Evolutionary conservation across 2,113 vertebrate genomes (phyloP).

Genomic region (Ctenomys sociabilis): DNA sequence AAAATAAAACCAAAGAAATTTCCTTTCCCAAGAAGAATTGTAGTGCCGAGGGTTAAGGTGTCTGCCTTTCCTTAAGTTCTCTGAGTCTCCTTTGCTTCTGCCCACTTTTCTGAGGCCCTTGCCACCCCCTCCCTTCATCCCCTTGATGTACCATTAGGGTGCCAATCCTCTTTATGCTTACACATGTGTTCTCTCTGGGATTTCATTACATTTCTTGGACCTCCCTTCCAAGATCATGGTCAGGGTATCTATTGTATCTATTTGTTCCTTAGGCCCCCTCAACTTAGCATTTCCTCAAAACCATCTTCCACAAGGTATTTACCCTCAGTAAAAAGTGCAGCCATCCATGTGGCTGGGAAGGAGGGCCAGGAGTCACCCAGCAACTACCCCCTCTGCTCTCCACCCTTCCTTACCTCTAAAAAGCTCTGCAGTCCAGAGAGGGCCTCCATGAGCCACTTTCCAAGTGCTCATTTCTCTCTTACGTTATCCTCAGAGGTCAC

Average conservation of each 20-base stretch:
- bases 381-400: neutral
- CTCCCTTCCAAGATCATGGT: neutral
- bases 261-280: neutral
- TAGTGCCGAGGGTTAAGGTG: neutral
- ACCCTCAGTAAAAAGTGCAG: neutral
- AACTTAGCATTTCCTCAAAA: neutral
- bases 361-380: neutral
- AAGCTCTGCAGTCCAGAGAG: neutral
- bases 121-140: neutral
- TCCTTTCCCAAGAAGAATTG: neutral
- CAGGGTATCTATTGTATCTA: neutral
- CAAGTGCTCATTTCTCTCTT: neutral
- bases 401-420: neutral
- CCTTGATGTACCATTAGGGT: neutral
- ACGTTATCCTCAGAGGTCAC: neutral
- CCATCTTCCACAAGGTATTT: neutral
- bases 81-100: neutral
- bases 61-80: neutral
- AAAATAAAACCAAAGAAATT: neutral
- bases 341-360: neutral
- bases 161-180: neutral
- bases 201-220: neutral
- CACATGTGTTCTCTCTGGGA: neutral
- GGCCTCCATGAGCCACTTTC: neutral
- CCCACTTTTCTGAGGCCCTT: neutral